These are phyloP conservation scores for Ochropleura plecta DNA, from an alignment of 2,888 invertebrate genomes.

Conservation along the genomic window DNA sequence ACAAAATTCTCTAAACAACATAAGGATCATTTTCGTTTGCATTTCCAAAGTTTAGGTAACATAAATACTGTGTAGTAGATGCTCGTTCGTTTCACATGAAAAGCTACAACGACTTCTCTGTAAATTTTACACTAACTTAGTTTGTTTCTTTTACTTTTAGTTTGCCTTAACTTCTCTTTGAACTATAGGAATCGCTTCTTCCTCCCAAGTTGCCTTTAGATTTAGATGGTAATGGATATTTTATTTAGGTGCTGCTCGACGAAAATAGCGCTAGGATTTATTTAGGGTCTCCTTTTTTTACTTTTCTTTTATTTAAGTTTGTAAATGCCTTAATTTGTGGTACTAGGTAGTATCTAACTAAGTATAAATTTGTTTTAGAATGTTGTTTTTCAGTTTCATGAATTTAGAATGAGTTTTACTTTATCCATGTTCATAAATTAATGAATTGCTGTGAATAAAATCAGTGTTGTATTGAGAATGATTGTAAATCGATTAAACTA, in stretches of 20 bases:
- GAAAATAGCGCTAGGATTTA: slow-evolving; percentile 9
- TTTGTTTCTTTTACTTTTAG: slow-evolving; percentile 59
- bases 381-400: background rate
- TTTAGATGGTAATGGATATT: slow-evolving; percentile 52
- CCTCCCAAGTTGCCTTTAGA: slow-evolving; percentile 44
- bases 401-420: background rate
- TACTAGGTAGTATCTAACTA: background rate
- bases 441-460: background rate
- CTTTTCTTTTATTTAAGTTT: slow-evolving; percentile 6
- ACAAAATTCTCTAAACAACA: background rate
- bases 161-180: slow-evolving; percentile 58
- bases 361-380: background rate
- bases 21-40: background rate
- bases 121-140: slow-evolving; percentile 64
- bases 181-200: slow-evolving; percentile 50
- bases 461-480: background rate
- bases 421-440: background rate
- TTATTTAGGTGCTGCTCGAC: slow-evolving; percentile 41
- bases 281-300: background rate
- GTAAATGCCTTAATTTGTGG: background rate
- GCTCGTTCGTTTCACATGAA: slow-evolving; percentile 61
- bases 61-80: slow-evolving; percentile 52
- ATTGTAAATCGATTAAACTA: background rate
- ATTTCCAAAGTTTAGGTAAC: background rate
- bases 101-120: slow-evolving; percentile 63